phyloP scores from a whole-genome alignment of 2,888 invertebrate genomes.

The Ditula angustiorana region DNA sequence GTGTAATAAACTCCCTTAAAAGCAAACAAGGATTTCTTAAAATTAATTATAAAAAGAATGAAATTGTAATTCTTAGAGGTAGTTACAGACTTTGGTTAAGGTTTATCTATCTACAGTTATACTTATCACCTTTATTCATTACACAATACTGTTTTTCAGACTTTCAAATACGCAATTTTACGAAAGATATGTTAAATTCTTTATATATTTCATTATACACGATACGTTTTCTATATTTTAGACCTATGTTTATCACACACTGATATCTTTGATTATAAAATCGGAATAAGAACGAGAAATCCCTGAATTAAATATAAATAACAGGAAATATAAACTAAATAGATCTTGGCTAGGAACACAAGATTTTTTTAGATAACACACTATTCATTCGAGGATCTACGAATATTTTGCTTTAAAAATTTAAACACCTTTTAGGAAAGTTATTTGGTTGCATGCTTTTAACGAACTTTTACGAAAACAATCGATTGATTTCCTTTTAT shows the following conservation, averaged over 20 bases:
- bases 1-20: no score
- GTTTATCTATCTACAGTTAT: slow-evolving; percentile 3
- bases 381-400: no score
- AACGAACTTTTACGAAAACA: no score
- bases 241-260: slow-evolving; percentile 35
- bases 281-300: neutral
- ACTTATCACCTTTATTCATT: slow-evolving; percentile 34
- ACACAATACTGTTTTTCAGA: slow-evolving; percentile 25
- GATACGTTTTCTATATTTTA: slow-evolving; percentile 16
- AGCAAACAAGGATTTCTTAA: no score
- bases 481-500: no score
- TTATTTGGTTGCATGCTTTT: neutral
- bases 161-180: slow-evolving; percentile 16
- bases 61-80: neutral
- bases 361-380: no score
- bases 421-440: neutral
- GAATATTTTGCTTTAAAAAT: neutral
- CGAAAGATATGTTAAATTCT: slow-evolving; percentile 39
- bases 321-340: neutral
- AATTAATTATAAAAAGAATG: neutral
- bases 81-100: neutral
- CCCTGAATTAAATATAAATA: neutral
- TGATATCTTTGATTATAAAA: neutral
- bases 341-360: no score
- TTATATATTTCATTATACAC: slow-evolving; percentile 13